These are phyloP conservation scores for Aldrovandia affinis DNA, from an alignment of 2,797 vertebrate species.

Conservation along the genomic window DNA sequence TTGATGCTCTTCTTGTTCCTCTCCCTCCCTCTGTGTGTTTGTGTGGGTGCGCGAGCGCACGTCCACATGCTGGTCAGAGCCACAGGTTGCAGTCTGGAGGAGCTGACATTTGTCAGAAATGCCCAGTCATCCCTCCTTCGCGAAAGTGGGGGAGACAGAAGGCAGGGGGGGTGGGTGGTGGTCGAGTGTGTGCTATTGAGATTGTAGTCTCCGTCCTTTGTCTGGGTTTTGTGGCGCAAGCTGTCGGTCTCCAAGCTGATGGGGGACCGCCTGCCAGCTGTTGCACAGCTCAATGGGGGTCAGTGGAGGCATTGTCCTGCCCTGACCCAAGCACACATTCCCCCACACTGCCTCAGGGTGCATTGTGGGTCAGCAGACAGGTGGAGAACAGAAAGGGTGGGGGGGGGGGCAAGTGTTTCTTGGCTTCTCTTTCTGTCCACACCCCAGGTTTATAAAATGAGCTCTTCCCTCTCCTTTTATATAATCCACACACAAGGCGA, in stretches of 20 bases:
- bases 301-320: slow-evolving; percentile 48
- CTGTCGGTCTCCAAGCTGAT: slow-evolving; percentile 46
- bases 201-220: background rate
- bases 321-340: slow-evolving; percentile 45
- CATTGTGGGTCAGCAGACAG: slow-evolving; percentile 19
- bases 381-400: slow-evolving; percentile 21
- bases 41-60: too few species aligned
- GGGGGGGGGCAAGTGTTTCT: background rate
- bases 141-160: background rate
- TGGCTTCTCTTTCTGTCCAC: background rate
- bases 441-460: background rate
- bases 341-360: slow-evolving; percentile 38
- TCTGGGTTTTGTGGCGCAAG: slow-evolving; percentile 52
- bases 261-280: slow-evolving; percentile 61
- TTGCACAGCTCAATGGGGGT: slow-evolving; percentile 52
- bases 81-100: background rate
- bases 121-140: background rate
- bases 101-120: background rate
- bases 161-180: background rate
- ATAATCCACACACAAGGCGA: background rate
- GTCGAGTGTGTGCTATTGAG: background rate
- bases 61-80: background rate
- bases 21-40: too few species aligned
- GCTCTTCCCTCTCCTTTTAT: background rate
- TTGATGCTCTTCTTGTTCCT: too few species aligned